Evolutionary conservation across 1,140 invertebrate species (phyloP).

Genomic region (Pseudomyrmex sp.): DNA sequence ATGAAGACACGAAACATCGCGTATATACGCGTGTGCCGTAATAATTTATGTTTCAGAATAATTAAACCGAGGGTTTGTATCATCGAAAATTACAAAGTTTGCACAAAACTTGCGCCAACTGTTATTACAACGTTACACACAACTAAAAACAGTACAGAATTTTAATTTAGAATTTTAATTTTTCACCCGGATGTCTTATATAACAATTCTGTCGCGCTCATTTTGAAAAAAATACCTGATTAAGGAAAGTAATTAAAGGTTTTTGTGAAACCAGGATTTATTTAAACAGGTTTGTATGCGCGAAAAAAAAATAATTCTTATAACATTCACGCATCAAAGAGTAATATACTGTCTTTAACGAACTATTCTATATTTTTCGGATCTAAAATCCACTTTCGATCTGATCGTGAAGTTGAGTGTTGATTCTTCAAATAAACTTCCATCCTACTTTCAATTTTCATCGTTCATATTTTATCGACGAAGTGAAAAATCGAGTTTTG

Average conservation of each 20-base stretch:
- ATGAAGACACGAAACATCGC: background rate
- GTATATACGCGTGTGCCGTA: background rate
- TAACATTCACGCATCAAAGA: too few relatives aligned
- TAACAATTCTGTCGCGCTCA: too few relatives aligned
- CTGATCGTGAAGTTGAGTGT: too few relatives aligned
- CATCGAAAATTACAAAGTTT: background rate
- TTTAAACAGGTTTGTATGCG: background rate
- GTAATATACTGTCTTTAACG: background rate
- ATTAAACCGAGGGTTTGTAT: background rate
- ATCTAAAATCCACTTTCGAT: background rate
- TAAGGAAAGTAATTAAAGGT: too few relatives aligned
- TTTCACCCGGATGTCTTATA: too few relatives aligned
- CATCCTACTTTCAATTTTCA: background rate
- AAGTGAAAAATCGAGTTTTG: constrained; percentile 62
- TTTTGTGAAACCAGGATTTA: background rate
- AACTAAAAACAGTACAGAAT: background rate
- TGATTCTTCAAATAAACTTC: constrained; percentile 24
- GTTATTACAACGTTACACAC: background rate
- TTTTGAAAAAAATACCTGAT: too few relatives aligned
- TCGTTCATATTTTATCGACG: constrained; percentile 22
- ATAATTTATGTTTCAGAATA: background rate
- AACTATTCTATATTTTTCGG: background rate
- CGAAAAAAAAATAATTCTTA: background rate
- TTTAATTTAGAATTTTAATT: too few relatives aligned
- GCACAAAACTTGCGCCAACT: background rate